Conservation (phyloP, 2,888 invertebrate genomes). For the Nowickia ferox region DNA sequence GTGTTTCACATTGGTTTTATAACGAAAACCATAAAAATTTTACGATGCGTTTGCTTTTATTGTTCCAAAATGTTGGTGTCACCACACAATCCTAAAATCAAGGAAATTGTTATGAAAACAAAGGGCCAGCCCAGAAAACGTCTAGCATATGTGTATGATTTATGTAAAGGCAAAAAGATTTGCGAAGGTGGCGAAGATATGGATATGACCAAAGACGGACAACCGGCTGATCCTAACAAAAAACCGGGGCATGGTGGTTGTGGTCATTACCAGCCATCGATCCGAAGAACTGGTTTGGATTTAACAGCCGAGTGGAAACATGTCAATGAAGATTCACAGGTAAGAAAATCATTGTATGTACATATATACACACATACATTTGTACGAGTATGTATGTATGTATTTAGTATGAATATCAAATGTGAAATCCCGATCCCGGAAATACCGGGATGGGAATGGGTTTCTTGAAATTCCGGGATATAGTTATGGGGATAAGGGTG, state of each 20-base stretch:
- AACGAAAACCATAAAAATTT: slow-evolving; percentile 97
- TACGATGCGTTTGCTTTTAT: slow-evolving; percentile 99
- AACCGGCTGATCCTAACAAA: slow-evolving; percentile 84
- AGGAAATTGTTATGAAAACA: slow-evolving; percentile 92
- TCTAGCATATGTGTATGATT: slow-evolving; percentile 96
- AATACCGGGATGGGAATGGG: no score
- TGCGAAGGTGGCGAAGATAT: slow-evolving; percentile 99
- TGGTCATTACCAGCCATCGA: slow-evolving; percentile 98
- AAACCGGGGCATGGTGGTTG: slow-evolving; percentile 95
- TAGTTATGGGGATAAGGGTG: no score
- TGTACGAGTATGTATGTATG: no score
- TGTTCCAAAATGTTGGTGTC: slow-evolving; percentile 98
- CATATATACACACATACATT: no score
- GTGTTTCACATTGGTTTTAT: slow-evolving; percentile 99
- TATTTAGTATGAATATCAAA: no score
- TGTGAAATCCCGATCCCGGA: no score
- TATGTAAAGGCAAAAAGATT: slow-evolving; percentile 98
- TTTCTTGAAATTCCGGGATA: no score
- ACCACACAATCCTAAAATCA: slow-evolving; percentile 88
- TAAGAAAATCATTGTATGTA: slow-evolving; percentile 36
- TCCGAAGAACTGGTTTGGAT: slow-evolving; percentile 94
- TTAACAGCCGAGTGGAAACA: slow-evolving; percentile 99
- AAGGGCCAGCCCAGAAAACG: slow-evolving; percentile 98
- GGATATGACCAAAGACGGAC: slow-evolving; percentile 93
- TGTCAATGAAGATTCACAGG: slow-evolving; percentile 97